Base-by-base conservation (phyloP, 2,888 invertebrate genomes). In the Leucoma salicis region DNA sequence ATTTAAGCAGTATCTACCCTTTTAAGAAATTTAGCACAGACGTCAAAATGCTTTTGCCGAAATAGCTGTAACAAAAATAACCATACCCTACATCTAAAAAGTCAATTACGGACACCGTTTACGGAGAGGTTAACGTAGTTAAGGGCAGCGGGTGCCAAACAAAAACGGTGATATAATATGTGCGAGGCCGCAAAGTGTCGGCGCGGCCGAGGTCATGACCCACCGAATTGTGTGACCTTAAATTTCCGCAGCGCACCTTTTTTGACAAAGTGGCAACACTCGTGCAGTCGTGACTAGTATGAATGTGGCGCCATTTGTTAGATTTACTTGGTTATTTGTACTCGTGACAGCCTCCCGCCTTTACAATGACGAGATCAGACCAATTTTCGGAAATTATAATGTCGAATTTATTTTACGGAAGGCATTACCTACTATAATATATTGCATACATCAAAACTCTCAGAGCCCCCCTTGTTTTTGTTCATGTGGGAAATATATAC, bases 261-360 rank as follows among this genome's bases (percentile, higher is more conserved):
- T 78, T 77, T 70, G 70, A 73, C 63, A 70, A 66, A 70, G 60
- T 57, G 58, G 66, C 65, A 57, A 63, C 52, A 39, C 48, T 29
- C 40, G 42, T 31, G 54, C 65, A 67, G 66, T 65, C 70, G 70
- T 70, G 81, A 74, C 80, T 81, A 66, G 81, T 86, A 86, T 78
- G 82, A 76, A 87, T 87, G 86, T 78, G 78, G 74, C 77, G 71
- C 83, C 72, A 86, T 87, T 85, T 86, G 79, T 87, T 82, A 80
- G 84, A 81, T 82, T 87, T 84, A 84, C 77, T 70, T 70, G 82
- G 82, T 79, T 84, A 83, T 85, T 86, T 85, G 82, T 80, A 74
- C 66, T 42, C 69, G 56, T 16, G 74, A 75, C 74, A 86, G 85
- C 85, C 86, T 86, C 85, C 2, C 13, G 8, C 14, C 7, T 29